These are phyloP conservation scores for Rana temporaria DNA, from an alignment of 2,113 vertebrate genomes.

Conservation along the genomic window DNA sequence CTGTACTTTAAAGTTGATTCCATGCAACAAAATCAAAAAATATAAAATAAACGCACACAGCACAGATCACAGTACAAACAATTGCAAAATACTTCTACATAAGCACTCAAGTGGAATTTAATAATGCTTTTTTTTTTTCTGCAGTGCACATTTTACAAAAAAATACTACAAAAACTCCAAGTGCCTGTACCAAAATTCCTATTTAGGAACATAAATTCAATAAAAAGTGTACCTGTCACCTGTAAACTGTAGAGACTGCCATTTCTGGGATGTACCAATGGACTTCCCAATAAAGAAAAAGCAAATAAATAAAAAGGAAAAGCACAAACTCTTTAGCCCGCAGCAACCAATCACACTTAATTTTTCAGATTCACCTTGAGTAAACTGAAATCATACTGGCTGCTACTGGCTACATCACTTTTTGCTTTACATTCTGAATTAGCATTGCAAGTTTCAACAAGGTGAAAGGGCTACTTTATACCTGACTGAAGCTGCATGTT, in stretches of 20 bases:
- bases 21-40: constrained; percentile 45
- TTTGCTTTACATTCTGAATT: no score
- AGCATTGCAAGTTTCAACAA: no score
- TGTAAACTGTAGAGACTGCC: neutral
- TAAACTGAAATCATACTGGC: no score
- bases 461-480: no score
- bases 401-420: no score
- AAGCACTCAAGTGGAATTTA: constrained; percentile 33
- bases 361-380: no score
- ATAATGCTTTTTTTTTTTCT: neutral
- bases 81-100: constrained; percentile 10
- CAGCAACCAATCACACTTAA: no score
- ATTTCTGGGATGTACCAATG: neutral
- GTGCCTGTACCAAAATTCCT: constrained; percentile 65
- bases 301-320: no score
- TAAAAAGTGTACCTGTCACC: constrained; percentile 7
- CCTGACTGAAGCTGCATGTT: no score
- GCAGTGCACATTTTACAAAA: constrained; percentile 70
- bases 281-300: no score
- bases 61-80: constrained; percentile 21
- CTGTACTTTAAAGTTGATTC: constrained; percentile 35
- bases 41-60: constrained; percentile 5
- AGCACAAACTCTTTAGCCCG: no score
- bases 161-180: constrained; percentile 65
- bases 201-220: constrained; percentile 66